Conservation (phyloP, 2,113 vertebrate species). For the Psittacula cyanocephala region DNA sequence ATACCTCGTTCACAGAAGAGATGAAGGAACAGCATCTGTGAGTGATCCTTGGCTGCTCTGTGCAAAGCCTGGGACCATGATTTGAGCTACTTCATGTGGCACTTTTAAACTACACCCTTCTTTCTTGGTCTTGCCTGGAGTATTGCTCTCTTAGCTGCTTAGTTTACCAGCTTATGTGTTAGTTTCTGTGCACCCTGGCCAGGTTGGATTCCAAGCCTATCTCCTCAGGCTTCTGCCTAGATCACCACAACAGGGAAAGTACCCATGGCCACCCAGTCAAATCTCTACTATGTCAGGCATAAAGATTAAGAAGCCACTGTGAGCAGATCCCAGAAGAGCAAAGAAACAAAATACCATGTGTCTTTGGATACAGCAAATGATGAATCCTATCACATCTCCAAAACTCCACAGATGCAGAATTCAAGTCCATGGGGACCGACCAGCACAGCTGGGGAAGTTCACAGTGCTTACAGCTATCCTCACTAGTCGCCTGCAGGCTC, state of each 20-base stretch:
- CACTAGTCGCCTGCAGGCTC: not conserved
- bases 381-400: not conserved
- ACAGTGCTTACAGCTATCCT: not conserved
- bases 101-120: not conserved
- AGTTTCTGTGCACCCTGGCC: not conserved
- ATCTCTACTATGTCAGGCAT: not conserved
- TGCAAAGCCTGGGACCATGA: not conserved
- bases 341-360: not conserved
- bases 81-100: not conserved
- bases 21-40: too few species aligned
- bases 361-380: not conserved
- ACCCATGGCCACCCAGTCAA: not conserved
- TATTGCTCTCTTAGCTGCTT: not conserved
- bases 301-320: not conserved
- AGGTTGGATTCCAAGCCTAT: not conserved
- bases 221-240: not conserved
- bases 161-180: not conserved
- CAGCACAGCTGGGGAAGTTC: not conserved
- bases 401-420: not conserved
- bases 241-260: not conserved
- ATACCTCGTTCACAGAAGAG: not conserved
- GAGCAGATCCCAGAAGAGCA: not conserved
- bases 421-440: not conserved
- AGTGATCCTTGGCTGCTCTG: not conserved
- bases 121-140: not conserved